These are phyloP conservation scores for Lasioglossum calceatum DNA, from an alignment of 2,888 invertebrate genomes.

Conservation along the genomic window DNA sequence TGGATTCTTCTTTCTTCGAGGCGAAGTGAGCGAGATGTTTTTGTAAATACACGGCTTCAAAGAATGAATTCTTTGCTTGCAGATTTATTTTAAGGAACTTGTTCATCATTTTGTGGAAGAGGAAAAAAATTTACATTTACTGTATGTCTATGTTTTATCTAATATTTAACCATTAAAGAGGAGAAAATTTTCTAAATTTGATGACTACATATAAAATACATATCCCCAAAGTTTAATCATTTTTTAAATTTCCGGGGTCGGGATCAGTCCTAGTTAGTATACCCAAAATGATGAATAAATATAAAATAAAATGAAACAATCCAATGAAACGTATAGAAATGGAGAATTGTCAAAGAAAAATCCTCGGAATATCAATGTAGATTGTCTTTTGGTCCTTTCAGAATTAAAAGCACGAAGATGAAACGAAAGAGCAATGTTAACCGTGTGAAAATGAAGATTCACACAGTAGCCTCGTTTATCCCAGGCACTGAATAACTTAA, in stretches of 20 bases:
- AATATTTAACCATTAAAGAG: too few relatives aligned
- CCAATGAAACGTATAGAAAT: too few relatives aligned
- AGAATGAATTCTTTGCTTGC: background rate
- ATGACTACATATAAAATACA: too few relatives aligned
- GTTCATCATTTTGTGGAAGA: background rate
- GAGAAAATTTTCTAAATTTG: too few relatives aligned
- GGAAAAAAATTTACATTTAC: background rate
- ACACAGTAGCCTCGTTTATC: background rate
- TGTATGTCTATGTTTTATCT: too few relatives aligned
- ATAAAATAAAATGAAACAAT: too few relatives aligned
- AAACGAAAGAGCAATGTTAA: background rate
- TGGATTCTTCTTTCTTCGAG: background rate
- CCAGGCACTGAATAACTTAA: background rate
- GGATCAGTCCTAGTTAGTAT: too few relatives aligned
- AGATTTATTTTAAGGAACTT: background rate
- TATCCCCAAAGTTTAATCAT: too few relatives aligned
- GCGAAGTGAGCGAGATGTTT: background rate
- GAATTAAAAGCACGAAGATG: background rate
- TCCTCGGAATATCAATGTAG: too few relatives aligned
- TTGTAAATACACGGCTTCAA: background rate
- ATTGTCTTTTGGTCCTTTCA: background rate
- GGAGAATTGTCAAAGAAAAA: too few relatives aligned
- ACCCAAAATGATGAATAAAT: too few relatives aligned
- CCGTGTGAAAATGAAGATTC: background rate
- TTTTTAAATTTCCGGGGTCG: too few relatives aligned